Percentiles rank a stretch among this genome's conserved stretches.
These are phyloP conservation scores for Cerceris rybyensis DNA, from an alignment of 2,888 invertebrate species.

Conservation along the genomic window DNA sequence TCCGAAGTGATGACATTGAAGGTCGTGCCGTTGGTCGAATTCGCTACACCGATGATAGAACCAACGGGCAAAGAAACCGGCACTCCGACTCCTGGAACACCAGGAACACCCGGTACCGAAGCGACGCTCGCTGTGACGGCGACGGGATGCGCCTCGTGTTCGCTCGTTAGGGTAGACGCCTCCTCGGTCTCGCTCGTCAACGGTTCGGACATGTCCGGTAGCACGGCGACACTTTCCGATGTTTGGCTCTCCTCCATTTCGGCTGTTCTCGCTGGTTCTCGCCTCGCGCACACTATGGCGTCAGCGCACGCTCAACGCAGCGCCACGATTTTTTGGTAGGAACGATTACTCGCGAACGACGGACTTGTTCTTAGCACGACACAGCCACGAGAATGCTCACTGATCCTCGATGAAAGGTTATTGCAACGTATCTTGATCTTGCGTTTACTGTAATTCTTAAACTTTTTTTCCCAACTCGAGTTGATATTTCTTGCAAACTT, in stretches of 20 bases:
- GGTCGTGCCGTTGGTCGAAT: constrained; percentile 86
- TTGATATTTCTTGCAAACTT: background rate
- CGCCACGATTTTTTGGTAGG: constrained; percentile 41
- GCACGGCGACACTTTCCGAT: constrained; percentile 82
- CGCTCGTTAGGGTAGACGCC: constrained; percentile 74
- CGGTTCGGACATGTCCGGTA: constrained; percentile 84
- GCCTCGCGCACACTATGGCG: constrained; percentile 65
- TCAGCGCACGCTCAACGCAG: constrained; percentile 35
- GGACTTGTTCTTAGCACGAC: too few relatives aligned
- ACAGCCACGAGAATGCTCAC: too few relatives aligned
- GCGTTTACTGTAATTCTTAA: too few relatives aligned
- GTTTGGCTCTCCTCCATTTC: constrained; percentile 82
- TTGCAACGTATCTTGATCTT: too few relatives aligned
- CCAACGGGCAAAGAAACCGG: constrained; percentile 90
- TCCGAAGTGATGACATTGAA: constrained; percentile 94
- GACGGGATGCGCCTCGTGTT: constrained; percentile 79
- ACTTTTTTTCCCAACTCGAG: too few relatives aligned
- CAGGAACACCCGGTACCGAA: constrained; percentile 81
- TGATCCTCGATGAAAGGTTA: too few relatives aligned
- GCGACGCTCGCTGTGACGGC: constrained; percentile 76
- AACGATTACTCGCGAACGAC: constrained; percentile 39
- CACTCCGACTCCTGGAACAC: constrained; percentile 84
- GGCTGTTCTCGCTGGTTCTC: constrained; percentile 75
- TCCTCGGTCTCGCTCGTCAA: constrained; percentile 82
- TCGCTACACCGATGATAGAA: constrained; percentile 86